Conservation (phyloP, 1,140 invertebrate species). For the Cyclargus thomasi region DNA sequence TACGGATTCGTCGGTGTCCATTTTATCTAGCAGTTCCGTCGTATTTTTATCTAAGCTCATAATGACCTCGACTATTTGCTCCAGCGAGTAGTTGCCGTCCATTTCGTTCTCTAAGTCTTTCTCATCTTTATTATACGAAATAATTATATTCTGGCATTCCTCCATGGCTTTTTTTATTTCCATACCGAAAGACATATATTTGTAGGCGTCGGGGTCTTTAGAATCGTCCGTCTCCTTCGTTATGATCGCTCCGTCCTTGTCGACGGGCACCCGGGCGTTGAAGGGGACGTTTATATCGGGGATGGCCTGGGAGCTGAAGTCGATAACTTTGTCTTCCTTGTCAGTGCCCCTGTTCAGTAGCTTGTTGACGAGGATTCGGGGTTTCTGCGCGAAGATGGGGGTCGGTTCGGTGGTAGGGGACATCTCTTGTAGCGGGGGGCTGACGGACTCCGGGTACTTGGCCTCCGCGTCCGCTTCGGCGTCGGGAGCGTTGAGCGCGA, state of each 20-base stretch:
- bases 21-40: constrained; percentile 51
- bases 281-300: constrained; percentile 39
- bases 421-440: constrained; percentile 62
- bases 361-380: constrained; percentile 50
- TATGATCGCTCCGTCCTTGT: constrained; percentile 31
- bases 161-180: constrained; percentile 69
- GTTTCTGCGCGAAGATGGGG: constrained; percentile 51
- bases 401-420: constrained; percentile 56
- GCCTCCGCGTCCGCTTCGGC: constrained; percentile 21
- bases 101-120: constrained; percentile 27
- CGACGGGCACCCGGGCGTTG: constrained; percentile 33
- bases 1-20: constrained; percentile 43
- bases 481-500: constrained; percentile 44
- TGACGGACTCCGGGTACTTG: constrained; percentile 54
- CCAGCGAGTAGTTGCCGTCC: constrained; percentile 43
- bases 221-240: constrained; percentile 27
- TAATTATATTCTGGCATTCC: constrained; percentile 66
- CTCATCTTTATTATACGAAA: constrained; percentile 52
- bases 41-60: constrained; percentile 61
- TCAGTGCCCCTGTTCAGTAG: constrained; percentile 37
- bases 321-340: constrained; percentile 32
- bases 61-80: constrained; percentile 63
- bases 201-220: constrained; percentile 48
- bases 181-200: constrained; percentile 56
- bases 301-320: constrained; percentile 33